A percentile compares a stretch with the other conserved stretches of the same genome.
phyloP scores from a whole-genome alignment of 2,888 invertebrate species.

The Xestia ashworthii region DNA sequence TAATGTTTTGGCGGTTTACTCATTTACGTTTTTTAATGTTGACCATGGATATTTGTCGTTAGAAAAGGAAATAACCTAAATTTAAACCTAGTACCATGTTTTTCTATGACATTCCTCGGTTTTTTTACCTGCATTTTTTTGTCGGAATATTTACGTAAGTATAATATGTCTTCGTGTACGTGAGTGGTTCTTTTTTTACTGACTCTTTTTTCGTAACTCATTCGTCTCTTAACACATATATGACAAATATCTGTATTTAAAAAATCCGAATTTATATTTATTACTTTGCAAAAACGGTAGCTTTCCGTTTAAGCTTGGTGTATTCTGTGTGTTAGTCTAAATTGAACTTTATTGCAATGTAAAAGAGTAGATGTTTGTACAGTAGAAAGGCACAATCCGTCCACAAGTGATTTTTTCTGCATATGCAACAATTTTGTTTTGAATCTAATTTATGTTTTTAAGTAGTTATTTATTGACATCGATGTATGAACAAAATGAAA shows the following conservation, averaged over 20 bases:
- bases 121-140: slow-evolving; percentile 32
- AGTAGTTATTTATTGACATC: slow-evolving; percentile 42
- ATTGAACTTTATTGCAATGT: slow-evolving; percentile 58
- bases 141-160: slow-evolving; percentile 14
- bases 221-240: neutral
- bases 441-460: slow-evolving; percentile 18
- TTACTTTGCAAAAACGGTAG: slow-evolving; percentile 62
- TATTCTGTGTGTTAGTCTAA: slow-evolving; percentile 58
- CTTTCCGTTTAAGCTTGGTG: slow-evolving; percentile 58
- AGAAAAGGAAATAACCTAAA: neutral
- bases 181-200: neutral
- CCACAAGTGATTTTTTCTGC: slow-evolving; percentile 78
- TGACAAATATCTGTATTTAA: slow-evolving; percentile 62
- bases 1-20: slow-evolving; percentile 69
- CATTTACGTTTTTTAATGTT: slow-evolving; percentile 48
- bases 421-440: slow-evolving; percentile 51
- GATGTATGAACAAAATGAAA: slow-evolving; percentile 6
- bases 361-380: slow-evolving; percentile 64
- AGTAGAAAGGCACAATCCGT: slow-evolving; percentile 82
- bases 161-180: neutral
- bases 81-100: slow-evolving; percentile 7
- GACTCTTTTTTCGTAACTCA: neutral
- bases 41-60: slow-evolving; percentile 62
- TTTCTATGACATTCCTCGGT: slow-evolving; percentile 19
- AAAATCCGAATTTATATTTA: slow-evolving; percentile 68